Evolutionary conservation across 2,888 invertebrate species (phyloP).

Genomic region (Oscheius onirici): DNA sequence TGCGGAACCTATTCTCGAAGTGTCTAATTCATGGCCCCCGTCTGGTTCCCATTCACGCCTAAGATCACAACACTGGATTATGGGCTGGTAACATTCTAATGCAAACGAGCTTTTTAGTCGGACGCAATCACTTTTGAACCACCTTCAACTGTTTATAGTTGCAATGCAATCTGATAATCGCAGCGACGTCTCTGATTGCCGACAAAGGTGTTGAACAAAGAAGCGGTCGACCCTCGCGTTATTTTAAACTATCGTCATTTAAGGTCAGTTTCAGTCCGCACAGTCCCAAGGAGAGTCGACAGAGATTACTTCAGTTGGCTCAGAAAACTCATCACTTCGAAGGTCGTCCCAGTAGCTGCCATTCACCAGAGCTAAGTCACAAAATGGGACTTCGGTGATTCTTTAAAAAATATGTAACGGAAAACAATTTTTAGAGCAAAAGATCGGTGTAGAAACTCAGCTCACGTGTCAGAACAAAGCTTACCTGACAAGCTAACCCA

Average conservation of each 20-base stretch:
- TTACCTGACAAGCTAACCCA: constrained; percentile 50
- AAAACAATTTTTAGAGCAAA: constrained; percentile 24
- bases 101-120: constrained; percentile 2
- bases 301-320: constrained; percentile 28
- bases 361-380: constrained; percentile 32
- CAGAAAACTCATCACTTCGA: constrained; percentile 25
- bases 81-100: constrained; percentile 16
- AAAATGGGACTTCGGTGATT: constrained; percentile 34
- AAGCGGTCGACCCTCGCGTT: neutral
- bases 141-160: neutral
- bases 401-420: neutral
- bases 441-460: constrained; percentile 23
- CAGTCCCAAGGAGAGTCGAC: constrained; percentile 27
- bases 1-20: constrained; percentile 18
- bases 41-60: constrained; percentile 21
- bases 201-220: neutral
- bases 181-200: neutral
- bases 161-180: constrained; percentile 12
- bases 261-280: constrained; percentile 9
- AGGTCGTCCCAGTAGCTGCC: constrained; percentile 10
- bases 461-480: constrained; percentile 32
- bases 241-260: neutral
- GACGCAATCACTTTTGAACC: neutral
- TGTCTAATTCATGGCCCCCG: neutral
- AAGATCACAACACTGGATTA: constrained; percentile 6